Conservation (phyloP, 2,797 vertebrate genomes). For the Nasua narica region DNA sequence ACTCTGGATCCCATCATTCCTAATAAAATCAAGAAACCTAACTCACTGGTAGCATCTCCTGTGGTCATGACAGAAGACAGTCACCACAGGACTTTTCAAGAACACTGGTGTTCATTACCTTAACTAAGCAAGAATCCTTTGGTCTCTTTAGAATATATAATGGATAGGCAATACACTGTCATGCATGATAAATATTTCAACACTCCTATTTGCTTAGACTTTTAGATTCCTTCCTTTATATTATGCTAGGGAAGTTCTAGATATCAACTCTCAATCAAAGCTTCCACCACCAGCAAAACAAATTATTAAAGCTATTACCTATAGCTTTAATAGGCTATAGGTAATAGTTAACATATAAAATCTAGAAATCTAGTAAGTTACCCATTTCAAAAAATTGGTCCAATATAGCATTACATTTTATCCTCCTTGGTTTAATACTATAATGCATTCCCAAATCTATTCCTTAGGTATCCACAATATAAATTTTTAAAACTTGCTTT, state of each 20-base stretch:
- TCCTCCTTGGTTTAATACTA: neutral
- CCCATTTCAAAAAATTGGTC: neutral
- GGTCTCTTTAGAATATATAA: neutral
- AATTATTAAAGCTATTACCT: neutral
- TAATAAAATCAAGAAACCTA: neutral
- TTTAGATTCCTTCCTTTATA: neutral
- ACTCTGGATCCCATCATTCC: neutral
- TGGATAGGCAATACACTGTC: neutral
- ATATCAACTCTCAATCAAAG: neutral
- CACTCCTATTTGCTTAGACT: neutral
- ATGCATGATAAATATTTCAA: neutral
- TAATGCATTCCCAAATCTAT: neutral
- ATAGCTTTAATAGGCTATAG: too few relatives aligned
- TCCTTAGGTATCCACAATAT: neutral
- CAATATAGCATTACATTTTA: neutral
- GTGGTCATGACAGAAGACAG: neutral
- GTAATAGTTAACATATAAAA: neutral
- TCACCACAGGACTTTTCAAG: neutral
- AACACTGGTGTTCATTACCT: neutral
- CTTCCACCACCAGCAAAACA: neutral
- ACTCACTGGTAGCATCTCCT: neutral
- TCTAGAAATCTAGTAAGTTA: neutral
- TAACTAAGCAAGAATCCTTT: neutral
- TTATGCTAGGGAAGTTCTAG: neutral
- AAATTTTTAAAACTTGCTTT: neutral